Conservation (phyloP, 2,113 vertebrate genomes). For the Laticauda laticaudata region DNA sequence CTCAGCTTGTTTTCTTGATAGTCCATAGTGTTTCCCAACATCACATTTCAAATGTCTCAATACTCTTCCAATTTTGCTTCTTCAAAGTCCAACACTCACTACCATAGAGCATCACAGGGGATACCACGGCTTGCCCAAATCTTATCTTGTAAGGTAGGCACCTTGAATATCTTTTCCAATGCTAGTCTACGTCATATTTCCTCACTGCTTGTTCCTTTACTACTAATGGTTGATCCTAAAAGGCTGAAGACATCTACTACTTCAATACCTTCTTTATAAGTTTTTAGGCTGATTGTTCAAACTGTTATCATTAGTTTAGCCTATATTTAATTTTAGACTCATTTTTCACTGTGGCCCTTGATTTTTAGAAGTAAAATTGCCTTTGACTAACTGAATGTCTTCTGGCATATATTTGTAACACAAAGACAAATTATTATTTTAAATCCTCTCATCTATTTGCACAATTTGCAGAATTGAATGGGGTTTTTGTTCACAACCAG, state of each 20-base stretch:
- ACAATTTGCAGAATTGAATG: neutral
- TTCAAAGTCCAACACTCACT: neutral
- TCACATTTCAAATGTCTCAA: neutral
- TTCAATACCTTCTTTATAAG: neutral
- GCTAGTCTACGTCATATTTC: neutral
- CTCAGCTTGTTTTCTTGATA: neutral
- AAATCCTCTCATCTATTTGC: neutral
- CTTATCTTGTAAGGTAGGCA: neutral
- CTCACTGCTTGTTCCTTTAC: neutral
- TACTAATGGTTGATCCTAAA: neutral
- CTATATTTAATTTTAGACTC: neutral
- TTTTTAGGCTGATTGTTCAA: neutral
- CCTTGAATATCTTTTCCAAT: neutral
- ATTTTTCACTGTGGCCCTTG: neutral
- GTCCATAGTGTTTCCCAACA: neutral
- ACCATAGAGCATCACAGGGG: neutral
- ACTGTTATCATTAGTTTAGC: neutral
- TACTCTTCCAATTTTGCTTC: neutral
- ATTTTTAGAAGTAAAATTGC: neutral
- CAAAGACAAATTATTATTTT: neutral
- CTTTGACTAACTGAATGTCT: neutral
- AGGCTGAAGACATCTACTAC: neutral
- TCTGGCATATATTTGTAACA: neutral
- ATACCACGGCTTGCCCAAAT: neutral
- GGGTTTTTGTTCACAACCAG: neutral